Evolutionary conservation across 1,140 invertebrate genomes (phyloP).

Genomic region (Pomacea maculata): DNA sequence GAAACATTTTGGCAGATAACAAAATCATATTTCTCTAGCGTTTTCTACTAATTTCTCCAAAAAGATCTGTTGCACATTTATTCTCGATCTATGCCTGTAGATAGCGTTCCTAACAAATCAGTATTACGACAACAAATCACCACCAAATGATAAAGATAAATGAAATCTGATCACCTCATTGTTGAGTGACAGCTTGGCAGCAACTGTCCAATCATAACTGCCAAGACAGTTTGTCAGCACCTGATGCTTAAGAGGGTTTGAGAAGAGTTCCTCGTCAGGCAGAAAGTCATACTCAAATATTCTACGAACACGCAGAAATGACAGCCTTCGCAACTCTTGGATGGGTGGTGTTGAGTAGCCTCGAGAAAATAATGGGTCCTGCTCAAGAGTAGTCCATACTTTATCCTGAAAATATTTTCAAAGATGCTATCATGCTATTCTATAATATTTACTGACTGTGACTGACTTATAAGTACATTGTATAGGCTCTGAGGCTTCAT

Average conservation of each 20-base stretch:
- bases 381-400: slow-evolving; percentile 82
- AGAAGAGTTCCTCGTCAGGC: slow-evolving; percentile 70
- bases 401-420: slow-evolving; percentile 73
- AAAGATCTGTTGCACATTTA: no score
- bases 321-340: slow-evolving; percentile 76
- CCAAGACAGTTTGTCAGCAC: slow-evolving; percentile 69
- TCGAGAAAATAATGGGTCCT: slow-evolving; percentile 80
- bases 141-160: neutral
- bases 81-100: no score
- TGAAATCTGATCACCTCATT: slow-evolving; percentile 41
- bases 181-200: slow-evolving; percentile 72
- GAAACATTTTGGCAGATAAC: no score
- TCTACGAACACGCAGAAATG: slow-evolving; percentile 72
- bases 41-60: no score
- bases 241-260: slow-evolving; percentile 63
- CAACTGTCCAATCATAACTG: slow-evolving; percentile 76
- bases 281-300: slow-evolving; percentile 75
- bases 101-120: no score
- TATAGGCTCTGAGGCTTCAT: no score
- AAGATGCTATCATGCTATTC: neutral
- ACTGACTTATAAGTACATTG: no score
- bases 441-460: no score
- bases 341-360: slow-evolving; percentile 69
- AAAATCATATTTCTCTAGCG: no score
- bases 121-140: neutral